phyloP scores from a whole-genome alignment of 2,113 vertebrate genomes.

The Oxygymnocypris stewartii region DNA sequence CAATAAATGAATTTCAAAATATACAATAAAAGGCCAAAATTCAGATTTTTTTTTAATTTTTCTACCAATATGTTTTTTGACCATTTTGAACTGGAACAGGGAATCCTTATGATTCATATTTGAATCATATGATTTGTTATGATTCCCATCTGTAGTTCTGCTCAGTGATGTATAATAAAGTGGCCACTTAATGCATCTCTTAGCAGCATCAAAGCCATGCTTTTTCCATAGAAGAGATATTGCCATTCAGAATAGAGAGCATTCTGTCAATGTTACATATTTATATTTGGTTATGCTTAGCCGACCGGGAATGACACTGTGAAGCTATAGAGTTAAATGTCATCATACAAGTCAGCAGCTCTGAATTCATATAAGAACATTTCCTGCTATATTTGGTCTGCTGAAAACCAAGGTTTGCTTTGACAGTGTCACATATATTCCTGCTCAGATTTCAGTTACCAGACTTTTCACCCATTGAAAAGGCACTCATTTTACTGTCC shows the following conservation, averaged over 20 bases:
- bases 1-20: too few relatives aligned
- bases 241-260: not conserved
- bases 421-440: constrained; percentile 36
- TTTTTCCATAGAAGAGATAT: not conserved
- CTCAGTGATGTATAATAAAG: not conserved
- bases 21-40: too few relatives aligned
- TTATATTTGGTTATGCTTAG: not conserved
- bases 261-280: not conserved
- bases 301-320: not conserved
- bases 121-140: not conserved
- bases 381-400: constrained; percentile 14
- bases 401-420: constrained; percentile 8
- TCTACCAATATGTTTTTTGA: too few relatives aligned
- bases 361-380: not conserved
- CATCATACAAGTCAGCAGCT: not conserved
- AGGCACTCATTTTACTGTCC: constrained; percentile 20
- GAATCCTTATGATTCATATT: not conserved
- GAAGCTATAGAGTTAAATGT: not conserved
- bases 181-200: not conserved
- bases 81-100: too few relatives aligned
- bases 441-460: constrained; percentile 6
- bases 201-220: not conserved
- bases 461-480: constrained; percentile 16
- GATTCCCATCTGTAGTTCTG: not conserved
- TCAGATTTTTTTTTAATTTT: too few relatives aligned